Conservation (phyloP, 2,797 vertebrate species). For the Limnodromus scolopaceus region DNA sequence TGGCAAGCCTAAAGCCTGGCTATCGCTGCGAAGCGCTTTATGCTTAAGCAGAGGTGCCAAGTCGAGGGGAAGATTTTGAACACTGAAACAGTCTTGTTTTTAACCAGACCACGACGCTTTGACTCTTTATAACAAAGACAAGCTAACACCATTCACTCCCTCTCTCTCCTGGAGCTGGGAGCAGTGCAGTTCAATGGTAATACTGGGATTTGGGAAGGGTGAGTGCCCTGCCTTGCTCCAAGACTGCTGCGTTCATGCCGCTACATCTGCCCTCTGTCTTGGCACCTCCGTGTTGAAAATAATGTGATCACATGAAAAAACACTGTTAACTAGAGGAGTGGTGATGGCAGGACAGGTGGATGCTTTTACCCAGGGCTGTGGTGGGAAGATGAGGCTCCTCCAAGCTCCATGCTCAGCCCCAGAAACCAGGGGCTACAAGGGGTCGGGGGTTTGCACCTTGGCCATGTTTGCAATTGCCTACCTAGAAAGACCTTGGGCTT, state of each 20-base stretch:
- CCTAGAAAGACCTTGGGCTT: neutral
- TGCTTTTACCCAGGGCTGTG: accelerated
- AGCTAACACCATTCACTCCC: neutral
- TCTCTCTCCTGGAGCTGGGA: neutral
- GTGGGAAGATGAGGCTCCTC: neutral
- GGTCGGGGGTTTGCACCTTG: neutral
- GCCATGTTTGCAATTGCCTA: accelerated
- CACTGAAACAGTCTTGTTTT: neutral
- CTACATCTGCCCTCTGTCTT: neutral
- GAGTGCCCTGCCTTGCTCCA: accelerated
- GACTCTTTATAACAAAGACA: neutral
- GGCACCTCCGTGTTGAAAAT: neutral
- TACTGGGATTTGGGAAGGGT: neutral
- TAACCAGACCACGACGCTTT: slow-evolving; percentile 13
- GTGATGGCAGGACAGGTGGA: neutral
- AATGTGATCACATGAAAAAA: neutral
- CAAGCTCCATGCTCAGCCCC: accelerated
- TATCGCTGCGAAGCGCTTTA: neutral
- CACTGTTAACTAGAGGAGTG: neutral
- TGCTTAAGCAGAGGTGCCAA: neutral
- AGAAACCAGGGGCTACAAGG: neutral
- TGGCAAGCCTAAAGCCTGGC: slow-evolving; percentile 6
- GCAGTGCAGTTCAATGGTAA: neutral
- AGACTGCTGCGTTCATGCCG: accelerated
- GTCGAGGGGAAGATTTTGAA: neutral